Conservation (phyloP, 1,140 invertebrate genomes). For the Pseudomyrmex dendroicus region DNA sequence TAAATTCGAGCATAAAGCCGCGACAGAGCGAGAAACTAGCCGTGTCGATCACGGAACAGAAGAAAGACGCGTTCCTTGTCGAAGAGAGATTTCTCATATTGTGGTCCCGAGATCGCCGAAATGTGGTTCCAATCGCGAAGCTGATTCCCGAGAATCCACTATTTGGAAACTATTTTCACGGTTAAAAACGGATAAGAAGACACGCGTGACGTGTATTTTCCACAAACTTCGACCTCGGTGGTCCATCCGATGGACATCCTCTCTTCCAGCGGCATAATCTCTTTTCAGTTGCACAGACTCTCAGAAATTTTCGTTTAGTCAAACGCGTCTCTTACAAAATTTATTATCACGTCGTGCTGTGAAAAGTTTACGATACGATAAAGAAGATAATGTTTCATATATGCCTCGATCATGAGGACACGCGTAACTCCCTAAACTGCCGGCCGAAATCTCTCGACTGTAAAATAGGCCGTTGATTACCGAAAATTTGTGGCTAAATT, state of each 20-base stretch:
- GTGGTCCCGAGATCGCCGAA: slow-evolving; percentile 28
- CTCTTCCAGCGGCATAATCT: too few species aligned
- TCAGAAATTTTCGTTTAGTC: slow-evolving; percentile 7
- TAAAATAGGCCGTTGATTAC: slow-evolving; percentile 69
- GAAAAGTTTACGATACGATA: not conserved
- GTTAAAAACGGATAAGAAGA: slow-evolving; percentile 40
- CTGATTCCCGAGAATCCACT: not conserved
- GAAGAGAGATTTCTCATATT: slow-evolving; percentile 31
- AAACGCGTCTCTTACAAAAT: not conserved
- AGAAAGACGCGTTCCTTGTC: slow-evolving; percentile 28
- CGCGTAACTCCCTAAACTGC: slow-evolving; percentile 41
- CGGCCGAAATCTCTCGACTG: slow-evolving; percentile 50
- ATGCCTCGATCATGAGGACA: slow-evolving; percentile 27
- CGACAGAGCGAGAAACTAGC: slow-evolving; percentile 26
- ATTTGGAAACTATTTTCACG: slow-evolving; percentile 13
- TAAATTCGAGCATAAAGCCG: slow-evolving; percentile 45
- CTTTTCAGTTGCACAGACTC: too few species aligned
- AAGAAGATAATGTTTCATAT: not conserved
- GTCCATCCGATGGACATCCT: not conserved
- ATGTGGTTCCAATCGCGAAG: not conserved
- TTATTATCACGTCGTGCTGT: not conserved
- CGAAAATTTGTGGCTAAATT: slow-evolving; percentile 64
- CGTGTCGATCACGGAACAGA: slow-evolving; percentile 3
- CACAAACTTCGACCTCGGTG: slow-evolving; percentile 51
- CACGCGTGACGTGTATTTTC: slow-evolving; percentile 50